Evolutionary conservation across 2,113 vertebrate genomes (phyloP).

Genomic region (Micromys minutus): DNA sequence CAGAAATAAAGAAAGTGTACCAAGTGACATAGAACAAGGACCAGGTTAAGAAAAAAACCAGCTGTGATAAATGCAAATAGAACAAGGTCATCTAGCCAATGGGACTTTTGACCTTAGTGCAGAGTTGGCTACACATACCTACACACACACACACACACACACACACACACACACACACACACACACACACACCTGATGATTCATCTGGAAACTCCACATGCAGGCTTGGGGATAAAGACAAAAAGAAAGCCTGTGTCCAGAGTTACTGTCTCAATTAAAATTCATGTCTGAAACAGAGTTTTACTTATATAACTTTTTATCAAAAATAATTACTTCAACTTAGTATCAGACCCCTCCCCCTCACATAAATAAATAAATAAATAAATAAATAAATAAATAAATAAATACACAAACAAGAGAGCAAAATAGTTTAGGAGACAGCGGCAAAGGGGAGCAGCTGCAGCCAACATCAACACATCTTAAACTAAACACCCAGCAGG

Average conservation of each 20-base stretch:
- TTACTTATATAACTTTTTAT: not conserved
- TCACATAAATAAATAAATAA: too few species aligned
- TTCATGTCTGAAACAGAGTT: not conserved
- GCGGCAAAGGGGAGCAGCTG: not conserved
- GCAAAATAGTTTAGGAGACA: not conserved
- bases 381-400: too few species aligned
- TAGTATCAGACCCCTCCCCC: not conserved
- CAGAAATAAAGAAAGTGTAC: not conserved
- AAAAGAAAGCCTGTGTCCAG: not conserved
- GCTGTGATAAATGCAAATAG: not conserved
- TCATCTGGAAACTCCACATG: not conserved
- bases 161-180: too few species aligned
- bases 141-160: too few species aligned
- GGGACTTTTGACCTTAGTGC: not conserved
- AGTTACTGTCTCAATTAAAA: not conserved
- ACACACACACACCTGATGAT: not conserved
- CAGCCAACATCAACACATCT: accelerated
- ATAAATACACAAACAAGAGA: not conserved
- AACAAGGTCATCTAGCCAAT: not conserved
- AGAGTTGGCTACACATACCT: too few species aligned
- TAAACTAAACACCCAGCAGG: not conserved
- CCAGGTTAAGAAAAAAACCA: not conserved
- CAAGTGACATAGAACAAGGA: not conserved
- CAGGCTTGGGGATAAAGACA: not conserved
- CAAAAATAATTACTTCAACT: not conserved